These are phyloP conservation scores for Lonchura striata DNA, from an alignment of 2,113 vertebrate species.

Conservation along the genomic window DNA sequence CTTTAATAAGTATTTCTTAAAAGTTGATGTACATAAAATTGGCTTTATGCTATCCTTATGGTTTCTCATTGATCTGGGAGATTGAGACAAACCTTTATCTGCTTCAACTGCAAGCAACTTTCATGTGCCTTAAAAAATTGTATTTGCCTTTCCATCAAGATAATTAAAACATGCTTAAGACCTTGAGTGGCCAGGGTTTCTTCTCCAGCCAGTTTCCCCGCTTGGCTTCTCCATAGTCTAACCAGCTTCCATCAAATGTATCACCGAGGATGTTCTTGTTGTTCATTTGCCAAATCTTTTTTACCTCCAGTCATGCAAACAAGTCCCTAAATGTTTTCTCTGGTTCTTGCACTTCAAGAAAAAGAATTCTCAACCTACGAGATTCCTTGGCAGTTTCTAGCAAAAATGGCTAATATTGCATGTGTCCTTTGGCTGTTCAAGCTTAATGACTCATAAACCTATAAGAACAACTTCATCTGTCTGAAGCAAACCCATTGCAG, in stretches of 20 bases:
- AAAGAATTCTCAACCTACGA: not conserved
- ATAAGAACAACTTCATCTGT: not conserved
- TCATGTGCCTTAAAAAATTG: not conserved
- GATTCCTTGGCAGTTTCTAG: not conserved
- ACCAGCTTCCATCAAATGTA: not conserved
- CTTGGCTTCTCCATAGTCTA: not conserved
- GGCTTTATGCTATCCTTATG: not conserved
- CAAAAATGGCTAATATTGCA: not conserved
- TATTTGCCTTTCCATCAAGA: not conserved
- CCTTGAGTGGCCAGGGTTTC: not conserved
- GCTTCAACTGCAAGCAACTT: not conserved
- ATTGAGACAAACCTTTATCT: not conserved
- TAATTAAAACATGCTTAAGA: not conserved
- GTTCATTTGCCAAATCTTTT: not conserved
- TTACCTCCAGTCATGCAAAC: not conserved
- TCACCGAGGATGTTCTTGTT: not conserved
- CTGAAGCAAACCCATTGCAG: not conserved
- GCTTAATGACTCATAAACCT: conserved; percentile 8
- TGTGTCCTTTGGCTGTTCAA: not conserved
- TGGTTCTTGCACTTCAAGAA: not conserved
- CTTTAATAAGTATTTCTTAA: not conserved
- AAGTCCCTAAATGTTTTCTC: not conserved
- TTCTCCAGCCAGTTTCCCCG: not conserved
- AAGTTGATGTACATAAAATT: not conserved
- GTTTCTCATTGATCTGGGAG: not conserved